Conservation (phyloP, 2,113 vertebrate species). For the Cyphomyrus discorhynchus region DNA sequence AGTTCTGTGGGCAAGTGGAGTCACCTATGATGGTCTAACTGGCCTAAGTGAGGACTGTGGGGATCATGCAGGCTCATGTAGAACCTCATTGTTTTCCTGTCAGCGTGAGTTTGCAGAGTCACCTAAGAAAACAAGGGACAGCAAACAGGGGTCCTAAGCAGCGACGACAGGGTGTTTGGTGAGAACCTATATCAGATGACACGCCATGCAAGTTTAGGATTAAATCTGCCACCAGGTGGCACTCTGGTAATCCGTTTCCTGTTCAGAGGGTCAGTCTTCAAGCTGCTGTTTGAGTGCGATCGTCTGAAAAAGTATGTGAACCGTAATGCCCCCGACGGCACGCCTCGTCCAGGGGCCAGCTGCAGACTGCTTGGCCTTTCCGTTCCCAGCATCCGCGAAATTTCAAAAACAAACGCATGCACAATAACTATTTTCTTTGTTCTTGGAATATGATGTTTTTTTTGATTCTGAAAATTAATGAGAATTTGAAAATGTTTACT, state of each 20-base stretch:
- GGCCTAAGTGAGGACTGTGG: neutral
- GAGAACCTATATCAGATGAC: neutral
- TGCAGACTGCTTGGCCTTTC: conserved; percentile 21
- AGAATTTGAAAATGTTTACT: conserved; percentile 15
- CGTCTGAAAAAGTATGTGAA: conserved; percentile 32
- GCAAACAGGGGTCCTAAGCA: neutral
- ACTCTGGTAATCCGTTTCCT: conserved; percentile 32
- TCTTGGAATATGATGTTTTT: neutral
- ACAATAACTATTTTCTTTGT: neutral
- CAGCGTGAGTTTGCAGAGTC: neutral
- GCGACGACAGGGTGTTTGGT: too few relatives aligned
- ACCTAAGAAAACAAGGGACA: neutral
- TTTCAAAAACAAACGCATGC: neutral
- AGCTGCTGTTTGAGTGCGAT: conserved; percentile 24
- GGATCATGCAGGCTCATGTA: neutral
- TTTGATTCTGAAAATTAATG: neutral
- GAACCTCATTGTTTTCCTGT: neutral
- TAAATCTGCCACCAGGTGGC: conserved; percentile 35
- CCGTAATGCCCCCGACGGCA: conserved; percentile 23
- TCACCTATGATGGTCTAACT: neutral
- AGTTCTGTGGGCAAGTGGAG: neutral
- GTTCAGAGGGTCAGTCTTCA: conserved; percentile 6
- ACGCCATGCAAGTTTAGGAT: neutral
- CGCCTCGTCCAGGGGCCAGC: conserved; percentile 10
- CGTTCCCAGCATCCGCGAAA: neutral